Percentiles rank a stretch among this genome's conserved stretches.
Conservation (phyloP, 2,113 vertebrate species). For the Lepus americanus region DNA sequence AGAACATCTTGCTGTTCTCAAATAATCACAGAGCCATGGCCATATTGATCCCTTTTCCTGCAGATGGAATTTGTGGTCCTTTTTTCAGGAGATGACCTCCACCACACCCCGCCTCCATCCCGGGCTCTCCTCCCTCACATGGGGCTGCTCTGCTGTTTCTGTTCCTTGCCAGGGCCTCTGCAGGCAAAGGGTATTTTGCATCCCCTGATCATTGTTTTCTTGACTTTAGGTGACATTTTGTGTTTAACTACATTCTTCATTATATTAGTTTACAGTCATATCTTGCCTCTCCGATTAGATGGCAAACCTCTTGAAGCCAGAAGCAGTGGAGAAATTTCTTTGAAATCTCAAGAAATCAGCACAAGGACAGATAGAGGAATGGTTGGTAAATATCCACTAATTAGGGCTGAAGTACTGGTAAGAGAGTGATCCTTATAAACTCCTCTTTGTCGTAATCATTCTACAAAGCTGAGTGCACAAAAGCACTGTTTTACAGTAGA, state of each 20-base stretch:
- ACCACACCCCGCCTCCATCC: no score
- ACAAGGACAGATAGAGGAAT: background rate
- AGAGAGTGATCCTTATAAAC: background rate
- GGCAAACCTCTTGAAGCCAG: background rate
- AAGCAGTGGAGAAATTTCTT: background rate
- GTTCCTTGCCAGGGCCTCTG: background rate
- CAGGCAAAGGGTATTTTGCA: background rate
- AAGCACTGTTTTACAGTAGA: background rate
- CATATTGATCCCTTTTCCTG: background rate
- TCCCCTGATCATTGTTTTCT: background rate
- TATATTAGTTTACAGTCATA: background rate
- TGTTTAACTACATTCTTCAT: background rate
- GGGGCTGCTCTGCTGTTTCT: background rate
- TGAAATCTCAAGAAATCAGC: background rate
- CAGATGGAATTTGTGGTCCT: background rate
- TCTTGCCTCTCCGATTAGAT: background rate
- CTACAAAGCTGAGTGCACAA: background rate
- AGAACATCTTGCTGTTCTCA: background rate
- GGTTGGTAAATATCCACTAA: background rate
- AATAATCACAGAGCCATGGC: background rate
- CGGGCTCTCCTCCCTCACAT: no score
- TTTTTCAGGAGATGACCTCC: background rate
- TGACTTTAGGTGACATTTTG: background rate
- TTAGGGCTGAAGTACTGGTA: background rate
- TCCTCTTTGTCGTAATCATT: background rate